Evolutionary conservation across 1,140 invertebrate species (phyloP), one percentile per base, ranked within the genome.

Genomic region (Heterodera schachtii): DNA sequence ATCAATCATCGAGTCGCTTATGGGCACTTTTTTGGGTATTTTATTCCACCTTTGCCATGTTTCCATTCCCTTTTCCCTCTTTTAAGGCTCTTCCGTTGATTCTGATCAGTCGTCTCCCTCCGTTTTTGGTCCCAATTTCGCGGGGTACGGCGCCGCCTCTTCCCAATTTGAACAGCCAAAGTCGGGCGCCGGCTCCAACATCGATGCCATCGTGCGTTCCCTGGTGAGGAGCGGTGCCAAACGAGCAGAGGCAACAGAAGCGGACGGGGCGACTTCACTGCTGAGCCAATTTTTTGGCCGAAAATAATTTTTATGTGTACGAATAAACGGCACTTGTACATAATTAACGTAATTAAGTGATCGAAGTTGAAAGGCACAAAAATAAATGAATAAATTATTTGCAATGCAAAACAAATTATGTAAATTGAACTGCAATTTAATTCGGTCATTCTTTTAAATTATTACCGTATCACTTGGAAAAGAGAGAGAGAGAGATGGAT

Each of bases 1-100:
- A 52, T 82, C 81, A 13, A 52, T 79, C 43, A 67, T 82, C 60
- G 81, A 78, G 41, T 81, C 81, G 66, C 66, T 82, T 6, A 82
- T 82, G 81, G 78, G 79, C 70, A 79, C 81, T n/a, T 82, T 82
- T 64, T 67, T 82, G n/a, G 81, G 81, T 82, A 64, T 1, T 16
- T 31, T 2, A 0, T 71, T 71, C 8, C 6, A 71, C 19, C 31
- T 31, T 31, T 31, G 13, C 8, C 21, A 71, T 19, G 19, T 16
- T 31, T 4, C 69, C 69, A 52, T 8, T 52, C 0, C 16, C 1
- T 3, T 19, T 31, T 6, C 1, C 69, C 69, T 21, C 9, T 43
- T 71, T 78, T 21, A 8, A 41, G 70, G 52, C 43, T 69, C 60
- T 8, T 47, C 60, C 31, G n/a, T 31, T 31, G 77, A 78, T 49